Evolutionary conservation across 1,140 invertebrate genomes (phyloP), one percentile per base, ranked within the genome.

Genomic region (Dreissena polymorpha): DNA sequence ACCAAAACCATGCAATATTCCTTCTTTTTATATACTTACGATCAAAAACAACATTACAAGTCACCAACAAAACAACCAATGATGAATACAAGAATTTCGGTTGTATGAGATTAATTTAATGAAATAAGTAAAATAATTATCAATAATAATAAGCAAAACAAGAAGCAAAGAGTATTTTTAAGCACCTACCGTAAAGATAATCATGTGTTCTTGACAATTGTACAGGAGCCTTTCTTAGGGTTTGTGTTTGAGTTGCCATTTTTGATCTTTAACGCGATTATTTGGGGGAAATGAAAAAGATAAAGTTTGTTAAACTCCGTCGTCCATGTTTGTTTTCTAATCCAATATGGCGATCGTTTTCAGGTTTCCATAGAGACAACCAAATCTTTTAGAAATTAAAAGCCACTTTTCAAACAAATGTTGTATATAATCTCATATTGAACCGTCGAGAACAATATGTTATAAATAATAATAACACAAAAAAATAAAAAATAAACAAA

Each of bases 231-330:
- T 85, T 87, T 68, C 87, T 77, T 10, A 92, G 27, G 14, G 90
- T 90, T 86, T 92, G 91, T 69, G 92, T 92, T 85, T 91, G 89
- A 68, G 91, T 92, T 18, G 91, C 88, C 91, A 92, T 92, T 81
- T 81, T 90, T 57, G 55, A 39, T 75, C 67, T 14, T 63, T 29
- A 10, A 51, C 51, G 12, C 25, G 49, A 3, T 57, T 12, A 79
- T 68, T 63, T 13, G 39, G 39, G 39, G 39, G 8, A 39, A 68
- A 16, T 29, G 8, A 49, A 8, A 64, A 21, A 71, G 39, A 70
- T 18, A 50, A 25, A 13, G n/a, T 27, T 50, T 14, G 10, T 49
- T 64, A n/a, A 12, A 16, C 25, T 64, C 18, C 10, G 57, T 63
- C 72, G 65, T 70, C 65, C 65, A 71, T 64, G 39, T 65, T 72